A percentile compares a stretch with the other conserved stretches of the same genome.
phyloP scores from a whole-genome alignment of 2,113 vertebrate genomes.

The Willisornis vidua region DNA sequence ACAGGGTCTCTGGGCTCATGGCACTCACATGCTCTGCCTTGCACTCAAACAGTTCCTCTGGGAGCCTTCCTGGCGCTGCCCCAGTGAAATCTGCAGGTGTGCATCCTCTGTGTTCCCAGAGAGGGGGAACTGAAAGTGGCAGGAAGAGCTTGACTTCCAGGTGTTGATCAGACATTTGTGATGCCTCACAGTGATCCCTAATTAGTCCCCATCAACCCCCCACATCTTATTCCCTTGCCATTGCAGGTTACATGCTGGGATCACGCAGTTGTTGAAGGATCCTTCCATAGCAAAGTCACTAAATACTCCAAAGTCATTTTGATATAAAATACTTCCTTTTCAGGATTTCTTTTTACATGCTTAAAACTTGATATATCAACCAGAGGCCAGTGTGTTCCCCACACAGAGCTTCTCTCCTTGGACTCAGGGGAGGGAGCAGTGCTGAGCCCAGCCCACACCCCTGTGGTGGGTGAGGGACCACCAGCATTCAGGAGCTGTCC shows the following conservation, averaged over 20 bases:
- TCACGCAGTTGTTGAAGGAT: not conserved
- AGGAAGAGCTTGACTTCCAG: not conserved
- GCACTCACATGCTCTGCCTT: no score
- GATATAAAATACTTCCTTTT: not conserved
- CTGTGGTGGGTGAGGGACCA: not conserved
- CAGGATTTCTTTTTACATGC: not conserved
- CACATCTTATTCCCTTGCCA: accelerated
- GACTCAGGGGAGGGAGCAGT: not conserved
- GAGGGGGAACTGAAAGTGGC: not conserved
- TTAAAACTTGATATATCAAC: not conserved
- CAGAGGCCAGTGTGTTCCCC: accelerated
- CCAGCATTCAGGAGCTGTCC: not conserved
- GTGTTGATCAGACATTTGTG: not conserved
- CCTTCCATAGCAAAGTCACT: not conserved
- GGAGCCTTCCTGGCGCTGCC: no score
- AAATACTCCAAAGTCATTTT: not conserved
- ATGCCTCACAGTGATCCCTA: not conserved
- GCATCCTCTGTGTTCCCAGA: no score
- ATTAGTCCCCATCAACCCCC: not conserved
- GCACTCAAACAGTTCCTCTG: no score
- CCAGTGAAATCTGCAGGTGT: no score
- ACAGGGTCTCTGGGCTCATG: no score
- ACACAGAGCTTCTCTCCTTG: not conserved
- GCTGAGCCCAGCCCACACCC: not conserved
- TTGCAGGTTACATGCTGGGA: not conserved